Base-by-base conservation (phyloP, 2,113 vertebrate genomes). In the Peromyscus californicus region DNA sequence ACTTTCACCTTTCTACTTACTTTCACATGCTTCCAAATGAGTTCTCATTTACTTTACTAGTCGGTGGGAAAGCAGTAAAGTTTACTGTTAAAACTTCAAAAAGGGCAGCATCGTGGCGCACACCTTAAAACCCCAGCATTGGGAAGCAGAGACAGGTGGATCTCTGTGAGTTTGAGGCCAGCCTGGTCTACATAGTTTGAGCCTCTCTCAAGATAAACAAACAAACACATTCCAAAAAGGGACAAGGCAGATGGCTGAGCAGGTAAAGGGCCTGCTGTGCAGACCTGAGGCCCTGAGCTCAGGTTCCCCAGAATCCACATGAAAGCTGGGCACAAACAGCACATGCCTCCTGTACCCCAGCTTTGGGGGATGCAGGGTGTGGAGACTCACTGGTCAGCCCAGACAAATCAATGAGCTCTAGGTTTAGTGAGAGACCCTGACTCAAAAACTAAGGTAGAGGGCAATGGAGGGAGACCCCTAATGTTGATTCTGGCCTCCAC, bases 1-100 rank as follows among this genome's bases (percentile, higher is more conserved):
- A 48, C 61, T 91, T 74, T 78, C 29, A n/a, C 15, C 8, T 57
- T 65, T 39, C 24, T 39, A 17, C 36, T 61, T 26, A 57, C 31
- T 57, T 57, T n/a, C 51, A 57, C 36, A 87, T 86, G 54, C 39
- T 91, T 93, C 61, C 79, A 84, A 95, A 51, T 65, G 51, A 69
- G 89, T 57, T 70, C 7, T 63, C 61, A 75, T 39, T 72, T 63
- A 17, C 36, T 76, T 93, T 78, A 78, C 33, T 36, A 13, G 80
- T 80, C 45, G 15, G 22, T 39, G 31, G 36, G 36, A 72, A 24
- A 76, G 59, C 84, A 5, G 13, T 45, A 48, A 57, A 36, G 88
- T 94, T 83, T 83, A 79, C 21, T 51, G 51, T 82, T 82, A 57
- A 82, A 82, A 82, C 19, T 82, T 59, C 51, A 57, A 82, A 82